phyloP scores from a whole-genome alignment of 2,888 invertebrate species.

The Eumacrocentrus americanus region DNA sequence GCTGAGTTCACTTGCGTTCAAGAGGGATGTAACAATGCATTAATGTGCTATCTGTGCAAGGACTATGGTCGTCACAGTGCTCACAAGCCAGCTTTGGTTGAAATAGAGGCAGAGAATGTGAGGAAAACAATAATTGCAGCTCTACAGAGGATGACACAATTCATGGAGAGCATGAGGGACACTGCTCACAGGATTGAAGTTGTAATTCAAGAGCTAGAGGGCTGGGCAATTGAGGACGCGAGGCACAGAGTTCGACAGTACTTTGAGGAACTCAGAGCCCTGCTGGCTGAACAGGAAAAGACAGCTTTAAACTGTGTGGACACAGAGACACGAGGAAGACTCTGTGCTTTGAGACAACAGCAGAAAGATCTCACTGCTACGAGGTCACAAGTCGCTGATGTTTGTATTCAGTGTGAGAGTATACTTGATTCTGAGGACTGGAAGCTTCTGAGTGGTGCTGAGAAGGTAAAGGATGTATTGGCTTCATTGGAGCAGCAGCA shows the following conservation, averaged over 20 bases:
- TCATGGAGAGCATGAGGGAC: conserved; percentile 65
- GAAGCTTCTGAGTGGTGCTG: conserved; percentile 61
- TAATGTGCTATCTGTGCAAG: conserved; percentile 68
- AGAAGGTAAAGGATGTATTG: conserved; percentile 63
- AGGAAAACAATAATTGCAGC: conserved; percentile 62
- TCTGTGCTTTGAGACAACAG: conserved; percentile 64
- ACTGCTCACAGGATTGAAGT: conserved; percentile 62
- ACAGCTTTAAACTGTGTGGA: conserved; percentile 66
- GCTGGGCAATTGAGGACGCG: conserved; percentile 50
- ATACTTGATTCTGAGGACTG: conserved; percentile 65
- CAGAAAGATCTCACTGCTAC: conserved; percentile 65
- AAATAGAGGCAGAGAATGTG: conserved; percentile 66
- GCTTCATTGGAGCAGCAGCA: conserved; percentile 65
- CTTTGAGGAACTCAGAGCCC: conserved; percentile 63
- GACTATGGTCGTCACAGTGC: conserved; percentile 66
- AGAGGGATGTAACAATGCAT: conserved; percentile 64
- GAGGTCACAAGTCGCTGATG: conserved; percentile 63
- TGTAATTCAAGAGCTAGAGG: conserved; percentile 51
- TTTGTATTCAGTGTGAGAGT: conserved; percentile 65
- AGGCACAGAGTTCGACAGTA: conserved; percentile 62
- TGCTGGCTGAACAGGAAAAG: conserved; percentile 64
- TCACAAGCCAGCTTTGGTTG: conserved; percentile 65
- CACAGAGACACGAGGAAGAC: conserved; percentile 64
- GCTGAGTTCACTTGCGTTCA: conserved; percentile 67
- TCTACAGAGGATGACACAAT: conserved; percentile 63